Evolutionary conservation across 53 echinoderm and acorn worm species (phyloP), one percentile per base, ranked within the genome.

Genomic region (Crossaster papposus): DNA sequence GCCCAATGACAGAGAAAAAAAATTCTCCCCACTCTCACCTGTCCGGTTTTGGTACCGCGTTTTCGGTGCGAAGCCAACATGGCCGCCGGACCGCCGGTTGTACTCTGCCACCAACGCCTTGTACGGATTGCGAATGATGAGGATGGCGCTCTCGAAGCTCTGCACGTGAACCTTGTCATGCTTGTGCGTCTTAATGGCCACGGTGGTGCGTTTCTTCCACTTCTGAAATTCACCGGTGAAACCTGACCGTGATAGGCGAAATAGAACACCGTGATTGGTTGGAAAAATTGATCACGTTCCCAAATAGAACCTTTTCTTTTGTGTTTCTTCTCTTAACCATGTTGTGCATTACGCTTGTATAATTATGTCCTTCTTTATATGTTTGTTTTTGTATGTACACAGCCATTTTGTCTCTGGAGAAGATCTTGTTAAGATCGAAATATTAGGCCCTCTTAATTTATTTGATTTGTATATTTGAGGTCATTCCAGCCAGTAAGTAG

Each of bases 61-160:
- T 83, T 94, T 93, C 37, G 68, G 93, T 53, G 99, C 99, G 72
- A 90, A 93, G 12, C 99, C 99, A 7, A 94, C 96, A 79, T 99
- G 99, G 6, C 96, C 99, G 36, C 94, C 99, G 80, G 94, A 95
- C 86, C 96, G 96, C 38, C 96, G 89, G 81, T 95, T 99, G 86
- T 95, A 94, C 79, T 99, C 99, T 0, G 99, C 93, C 29, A 99
- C 78, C 70, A 99, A 91, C 33, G 99, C 99, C 30, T 95, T 94
- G 81, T 96, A 99, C 3, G 99, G 99, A 71, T 99, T 93, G 30
- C 99, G 34, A 24, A 99, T 81, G 73, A 99, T 93, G n/a, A 96
- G 50, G n/a, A 96, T 88, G 24, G 92, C 94, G 58, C 89, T 89
- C 29, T 94, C 91, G 54, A 90, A 99, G 35, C 74, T 62, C 1